Evolutionary conservation across 1,140 invertebrate species (phyloP).

Genomic region (Lepidurus arcticus): DNA sequence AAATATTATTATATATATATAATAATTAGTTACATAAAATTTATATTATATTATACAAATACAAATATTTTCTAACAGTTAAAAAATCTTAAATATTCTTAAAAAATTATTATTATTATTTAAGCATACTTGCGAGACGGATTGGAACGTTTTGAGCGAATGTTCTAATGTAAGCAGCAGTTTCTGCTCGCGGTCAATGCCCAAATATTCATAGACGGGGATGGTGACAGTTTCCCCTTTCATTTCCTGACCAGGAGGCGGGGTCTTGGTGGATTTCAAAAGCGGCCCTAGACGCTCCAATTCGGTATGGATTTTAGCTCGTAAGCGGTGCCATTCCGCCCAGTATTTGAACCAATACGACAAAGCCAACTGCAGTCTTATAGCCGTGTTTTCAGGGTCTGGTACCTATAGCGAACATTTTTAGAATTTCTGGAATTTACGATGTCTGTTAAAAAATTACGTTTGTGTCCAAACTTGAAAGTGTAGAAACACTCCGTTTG

Average conservation of each 20-base stretch:
- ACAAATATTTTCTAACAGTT: too few relatives aligned
- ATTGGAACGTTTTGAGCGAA: background rate
- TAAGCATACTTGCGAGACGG: background rate
- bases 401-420: background rate
- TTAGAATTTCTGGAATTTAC: background rate
- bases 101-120: too few relatives aligned
- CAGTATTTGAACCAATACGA: background rate
- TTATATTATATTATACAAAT: too few relatives aligned
- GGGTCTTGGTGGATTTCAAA: background rate
- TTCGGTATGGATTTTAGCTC: background rate
- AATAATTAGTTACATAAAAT: too few relatives aligned
- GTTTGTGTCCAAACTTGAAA: background rate
- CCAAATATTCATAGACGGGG: background rate
- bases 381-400: background rate
- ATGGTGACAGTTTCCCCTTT: background rate
- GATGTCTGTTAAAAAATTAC: background rate
- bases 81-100: too few relatives aligned
- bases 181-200: background rate
- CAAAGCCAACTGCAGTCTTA: background rate
- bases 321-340: background rate
- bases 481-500: background rate
- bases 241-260: background rate
- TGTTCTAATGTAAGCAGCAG: background rate
- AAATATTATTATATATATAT: too few relatives aligned
- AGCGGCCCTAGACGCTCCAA: background rate